Conservation (phyloP, 1,140 invertebrate species). For the Euura lappo region DNA sequence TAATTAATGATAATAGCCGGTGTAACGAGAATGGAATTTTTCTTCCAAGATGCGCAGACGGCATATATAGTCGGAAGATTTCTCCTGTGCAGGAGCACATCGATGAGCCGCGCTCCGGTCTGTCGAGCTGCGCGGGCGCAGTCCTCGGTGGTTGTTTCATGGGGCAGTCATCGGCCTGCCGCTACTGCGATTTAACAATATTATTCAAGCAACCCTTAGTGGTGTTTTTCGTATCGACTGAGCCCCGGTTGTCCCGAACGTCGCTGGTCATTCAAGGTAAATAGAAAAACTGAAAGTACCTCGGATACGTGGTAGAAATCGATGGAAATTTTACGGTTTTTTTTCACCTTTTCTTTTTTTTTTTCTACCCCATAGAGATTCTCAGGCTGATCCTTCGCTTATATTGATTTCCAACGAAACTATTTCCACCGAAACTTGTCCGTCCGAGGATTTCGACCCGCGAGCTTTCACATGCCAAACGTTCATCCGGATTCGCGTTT, state of each 20-base stretch:
- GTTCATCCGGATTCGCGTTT: no score
- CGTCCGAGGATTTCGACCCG: background rate
- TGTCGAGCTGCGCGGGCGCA: background rate
- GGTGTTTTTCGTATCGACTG: background rate
- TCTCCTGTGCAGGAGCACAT: slow-evolving; percentile 5
- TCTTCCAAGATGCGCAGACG: slow-evolving; percentile 2
- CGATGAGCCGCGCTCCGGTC: background rate
- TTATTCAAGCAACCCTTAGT: background rate
- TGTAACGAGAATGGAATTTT: background rate
- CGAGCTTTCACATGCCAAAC: no score
- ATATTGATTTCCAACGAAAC: slow-evolving; percentile 7
- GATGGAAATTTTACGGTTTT: no score
- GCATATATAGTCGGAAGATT: background rate
- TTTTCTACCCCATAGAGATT: background rate
- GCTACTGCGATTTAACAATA: slow-evolving; percentile 7
- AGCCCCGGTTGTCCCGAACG: background rate
- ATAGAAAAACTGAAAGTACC: background rate
- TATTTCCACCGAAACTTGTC: background rate
- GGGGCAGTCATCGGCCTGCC: slow-evolving; percentile 5
- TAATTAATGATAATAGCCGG: no score
- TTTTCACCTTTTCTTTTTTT: background rate
- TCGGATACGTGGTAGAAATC: no score
- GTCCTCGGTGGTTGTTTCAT: slow-evolving; percentile 4
- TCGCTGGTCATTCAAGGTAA: background rate
- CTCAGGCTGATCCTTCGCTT: background rate